Percentiles rank a stretch among this genome's conserved stretches.
Conservation (phyloP, 2,113 vertebrate genomes). For the Nycticebus coucang region DNA sequence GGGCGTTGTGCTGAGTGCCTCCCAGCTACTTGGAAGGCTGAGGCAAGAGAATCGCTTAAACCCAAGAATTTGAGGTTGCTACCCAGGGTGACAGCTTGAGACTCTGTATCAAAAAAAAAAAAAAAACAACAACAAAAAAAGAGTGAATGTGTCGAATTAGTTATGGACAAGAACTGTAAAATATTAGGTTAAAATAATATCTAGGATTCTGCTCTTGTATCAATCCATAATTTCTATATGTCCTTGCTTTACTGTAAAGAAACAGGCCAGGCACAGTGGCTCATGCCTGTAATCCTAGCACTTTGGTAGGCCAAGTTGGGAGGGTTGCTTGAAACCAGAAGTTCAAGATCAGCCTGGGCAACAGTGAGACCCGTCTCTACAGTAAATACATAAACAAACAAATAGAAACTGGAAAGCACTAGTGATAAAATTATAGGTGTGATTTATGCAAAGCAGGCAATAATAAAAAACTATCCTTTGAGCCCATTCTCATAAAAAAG, state of each 20-base stretch:
- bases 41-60: no score
- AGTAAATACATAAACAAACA: no score
- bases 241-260: slow-evolving; percentile 1
- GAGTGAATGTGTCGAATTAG: neutral
- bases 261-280: neutral
- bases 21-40: no score
- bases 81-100: no score
- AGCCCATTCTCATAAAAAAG: neutral
- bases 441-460: neutral
- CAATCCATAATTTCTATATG: neutral
- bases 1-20: no score
- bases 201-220: neutral
- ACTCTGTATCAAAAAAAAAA: no score
- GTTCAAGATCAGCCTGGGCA: neutral
- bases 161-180: neutral
- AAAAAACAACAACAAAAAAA: neutral
- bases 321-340: neutral
- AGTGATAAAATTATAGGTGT: neutral
- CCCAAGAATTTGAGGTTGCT: no score
- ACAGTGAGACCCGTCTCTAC: no score
- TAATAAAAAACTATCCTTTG: neutral
- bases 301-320: neutral
- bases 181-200: neutral
- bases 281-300: neutral
- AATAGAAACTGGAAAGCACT: neutral